These are phyloP conservation scores for Enchytraeus crypticus DNA, from an alignment of 2,888 invertebrate species.

Conservation along the genomic window DNA sequence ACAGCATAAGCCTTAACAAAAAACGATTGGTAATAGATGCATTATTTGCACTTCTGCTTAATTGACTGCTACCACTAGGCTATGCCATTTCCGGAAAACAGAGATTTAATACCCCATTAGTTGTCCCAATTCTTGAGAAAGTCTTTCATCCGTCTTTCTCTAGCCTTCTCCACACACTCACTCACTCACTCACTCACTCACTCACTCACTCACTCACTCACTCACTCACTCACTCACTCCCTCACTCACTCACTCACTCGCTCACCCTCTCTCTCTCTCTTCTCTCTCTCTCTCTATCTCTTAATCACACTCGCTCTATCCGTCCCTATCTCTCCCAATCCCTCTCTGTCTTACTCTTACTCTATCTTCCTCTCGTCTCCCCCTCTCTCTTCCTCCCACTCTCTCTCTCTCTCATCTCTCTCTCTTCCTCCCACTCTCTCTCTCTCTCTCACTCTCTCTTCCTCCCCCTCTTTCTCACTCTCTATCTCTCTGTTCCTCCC, in stretches of 20 bases:
- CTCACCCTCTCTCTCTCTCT: neutral
- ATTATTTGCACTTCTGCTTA: too few relatives aligned
- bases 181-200: neutral
- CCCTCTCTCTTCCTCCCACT: neutral
- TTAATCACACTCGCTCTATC: neutral
- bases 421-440: neutral
- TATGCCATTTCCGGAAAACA: too few relatives aligned
- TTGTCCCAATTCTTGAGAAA: too few relatives aligned
- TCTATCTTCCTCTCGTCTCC: neutral
- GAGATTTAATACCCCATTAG: too few relatives aligned
- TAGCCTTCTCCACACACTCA: neutral
- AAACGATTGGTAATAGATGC: too few relatives aligned
- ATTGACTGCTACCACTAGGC: too few relatives aligned
- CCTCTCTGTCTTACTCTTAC: neutral
- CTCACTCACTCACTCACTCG: neutral
- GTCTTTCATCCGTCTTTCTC: too few relatives aligned
- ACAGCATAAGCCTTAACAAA: too few relatives aligned
- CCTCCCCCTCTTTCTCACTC: too few relatives aligned
- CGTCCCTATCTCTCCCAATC: neutral
- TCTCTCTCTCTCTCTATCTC: neutral
- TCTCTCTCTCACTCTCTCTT: neutral
- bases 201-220: neutral
- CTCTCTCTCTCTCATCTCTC: too few relatives aligned
- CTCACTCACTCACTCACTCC: too few relatives aligned
- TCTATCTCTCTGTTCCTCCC: too few relatives aligned